Percentiles rank a stretch among this genome's conserved stretches.
These are phyloP conservation scores for Rhagonycha fulva DNA, from an alignment of 2,888 invertebrate species.

Conservation along the genomic window DNA sequence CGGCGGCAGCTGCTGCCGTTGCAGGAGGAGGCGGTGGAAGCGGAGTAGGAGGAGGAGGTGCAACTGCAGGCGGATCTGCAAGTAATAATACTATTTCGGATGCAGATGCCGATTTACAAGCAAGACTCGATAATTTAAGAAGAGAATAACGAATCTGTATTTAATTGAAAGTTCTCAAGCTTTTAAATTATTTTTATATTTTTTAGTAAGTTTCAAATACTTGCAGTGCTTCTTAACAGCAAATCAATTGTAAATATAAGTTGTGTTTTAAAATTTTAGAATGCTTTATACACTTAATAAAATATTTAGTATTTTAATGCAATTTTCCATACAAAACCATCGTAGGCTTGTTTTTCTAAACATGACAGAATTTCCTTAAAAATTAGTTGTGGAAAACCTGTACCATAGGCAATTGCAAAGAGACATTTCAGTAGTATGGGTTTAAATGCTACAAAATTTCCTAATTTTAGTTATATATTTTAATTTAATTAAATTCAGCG, in stretches of 20 bases:
- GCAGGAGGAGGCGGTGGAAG: constrained; percentile 48
- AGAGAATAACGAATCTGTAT: constrained; percentile 65
- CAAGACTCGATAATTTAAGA: constrained; percentile 91
- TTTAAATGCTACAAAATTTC: too few relatives aligned
- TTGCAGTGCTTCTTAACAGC: background rate
- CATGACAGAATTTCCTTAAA: too few relatives aligned
- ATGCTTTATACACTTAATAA: background rate
- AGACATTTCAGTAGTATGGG: too few relatives aligned
- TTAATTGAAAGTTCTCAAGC: background rate
- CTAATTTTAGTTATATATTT: too few relatives aligned
- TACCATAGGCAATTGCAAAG: too few relatives aligned
- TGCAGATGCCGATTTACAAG: constrained; percentile 97
- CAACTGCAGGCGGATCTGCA: constrained; percentile 56
- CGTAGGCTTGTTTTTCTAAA: background rate
- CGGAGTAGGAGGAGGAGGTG: constrained; percentile 24
- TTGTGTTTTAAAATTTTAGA: constrained; percentile 1
- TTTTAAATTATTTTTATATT: constrained; percentile 3
- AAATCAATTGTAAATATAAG: background rate
- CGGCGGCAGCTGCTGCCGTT: constrained; percentile 61
- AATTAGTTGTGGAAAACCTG: too few relatives aligned
- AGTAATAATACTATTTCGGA: constrained; percentile 66
- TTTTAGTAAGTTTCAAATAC: background rate
- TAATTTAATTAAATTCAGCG: too few relatives aligned
- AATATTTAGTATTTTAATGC: background rate
- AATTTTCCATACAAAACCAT: background rate